Conservation (phyloP, 1,140 invertebrate genomes). For the Drosophila auraria region DNA sequence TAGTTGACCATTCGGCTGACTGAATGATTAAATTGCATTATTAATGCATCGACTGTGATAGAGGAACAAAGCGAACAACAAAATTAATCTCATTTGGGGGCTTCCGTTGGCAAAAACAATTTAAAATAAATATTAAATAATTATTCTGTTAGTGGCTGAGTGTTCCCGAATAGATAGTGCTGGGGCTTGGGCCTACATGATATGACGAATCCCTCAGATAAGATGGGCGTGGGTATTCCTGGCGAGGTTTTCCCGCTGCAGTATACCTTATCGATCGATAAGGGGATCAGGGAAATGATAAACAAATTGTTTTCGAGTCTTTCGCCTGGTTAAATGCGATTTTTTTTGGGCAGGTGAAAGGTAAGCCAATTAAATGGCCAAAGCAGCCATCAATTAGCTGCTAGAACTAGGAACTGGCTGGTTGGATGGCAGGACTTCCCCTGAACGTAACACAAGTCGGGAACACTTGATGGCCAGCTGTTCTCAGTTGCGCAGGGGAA, state of each 20-base stretch:
- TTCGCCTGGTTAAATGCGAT: neutral
- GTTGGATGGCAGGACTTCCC: neutral
- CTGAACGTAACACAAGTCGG: neutral
- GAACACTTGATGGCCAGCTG: neutral
- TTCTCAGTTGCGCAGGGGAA: constrained; percentile 14
- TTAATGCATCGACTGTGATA: constrained; percentile 20
- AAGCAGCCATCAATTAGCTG: constrained; percentile 1
- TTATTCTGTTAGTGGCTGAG: neutral
- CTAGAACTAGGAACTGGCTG: neutral
- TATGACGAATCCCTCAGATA: constrained; percentile 26
- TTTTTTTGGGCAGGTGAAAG: neutral
- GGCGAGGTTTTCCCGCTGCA: constrained; percentile 30
- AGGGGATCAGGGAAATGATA: constrained; percentile 13
- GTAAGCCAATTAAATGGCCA: constrained; percentile 18
- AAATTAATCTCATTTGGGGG: constrained; percentile 11
- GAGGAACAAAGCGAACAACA: neutral
- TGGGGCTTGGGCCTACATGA: neutral
- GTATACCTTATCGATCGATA: constrained; percentile 33
- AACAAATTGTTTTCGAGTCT: neutral
- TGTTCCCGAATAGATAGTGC: neutral
- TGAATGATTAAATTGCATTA: constrained; percentile 34
- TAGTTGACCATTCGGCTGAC: constrained; percentile 14
- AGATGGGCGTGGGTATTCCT: constrained; percentile 28
- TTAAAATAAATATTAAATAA: constrained; percentile 9
- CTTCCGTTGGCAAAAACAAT: constrained; percentile 1